Base-by-base conservation (phyloP, 1,140 invertebrate species). In the Nasonia giraulti region DNA sequence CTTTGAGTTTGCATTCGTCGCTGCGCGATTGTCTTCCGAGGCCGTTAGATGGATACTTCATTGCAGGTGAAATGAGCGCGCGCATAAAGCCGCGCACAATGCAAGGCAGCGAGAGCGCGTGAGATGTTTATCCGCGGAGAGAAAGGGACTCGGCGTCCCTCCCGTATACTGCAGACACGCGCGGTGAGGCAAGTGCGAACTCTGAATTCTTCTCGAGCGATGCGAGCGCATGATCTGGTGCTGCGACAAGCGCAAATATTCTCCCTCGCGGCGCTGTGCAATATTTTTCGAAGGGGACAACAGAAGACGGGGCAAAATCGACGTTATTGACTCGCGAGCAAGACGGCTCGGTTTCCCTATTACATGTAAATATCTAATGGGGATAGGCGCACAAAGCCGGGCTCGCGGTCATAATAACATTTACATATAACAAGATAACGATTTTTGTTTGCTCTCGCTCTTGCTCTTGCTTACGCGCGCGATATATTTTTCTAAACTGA, bases 371-470 rank as follows among this genome's bases (percentile, higher is more conserved):
- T 89, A 88, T 86, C 79, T 84, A 80, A 76, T 85, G 79, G 79
- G 62, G 40, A 80, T 75, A 84, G 78, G 69, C 50, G 66, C 47
- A 79, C 68, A 40, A 74, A 86, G 50, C 17, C 73, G 68, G 27
- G 68, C 14, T 31, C 33, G 55, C 23, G 79, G 86, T 89, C 88
- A 87, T 91, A 91, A 90, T 89, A 87, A 82, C 80, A 91, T 92
- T 91, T 91, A 89, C 91, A 91, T 91, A 91, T 91, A 91, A 91
- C 91, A 89, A 92, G 90, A 91, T 91, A 91, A 91, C 87, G 87
- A 89, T 79, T 91, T 92, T 92, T 91, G 88, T 89, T 27, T 27
- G 27, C 27, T 27, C 1, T 27, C n/a, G n/a, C n/a, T n/a, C n/a
- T n/a, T n/a, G n/a, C n/a, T n/a, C n/a, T n/a, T n/a, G n/a, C n/a